Evolutionary conservation across 2,113 vertebrate genomes (phyloP), one percentile per base, ranked within the genome.

Genomic region (Pithys albifrons): DNA sequence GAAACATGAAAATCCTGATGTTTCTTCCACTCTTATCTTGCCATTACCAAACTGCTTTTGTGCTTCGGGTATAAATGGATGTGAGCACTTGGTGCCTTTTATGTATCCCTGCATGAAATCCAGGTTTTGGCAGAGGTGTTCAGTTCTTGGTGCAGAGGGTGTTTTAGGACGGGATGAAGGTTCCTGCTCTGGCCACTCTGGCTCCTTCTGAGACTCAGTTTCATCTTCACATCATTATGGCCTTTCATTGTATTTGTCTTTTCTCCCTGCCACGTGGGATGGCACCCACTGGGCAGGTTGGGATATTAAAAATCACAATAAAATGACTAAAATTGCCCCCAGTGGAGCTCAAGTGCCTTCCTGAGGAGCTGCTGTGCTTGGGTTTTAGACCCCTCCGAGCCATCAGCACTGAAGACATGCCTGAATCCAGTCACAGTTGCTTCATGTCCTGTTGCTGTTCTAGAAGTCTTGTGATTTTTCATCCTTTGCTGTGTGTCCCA

Each of bases 191-290:
- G 55, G 16, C 41, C n/a, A 27, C 12, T 62, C 45, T 45, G 41
- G 18, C 37, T 78, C 10, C 37, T 73, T 20, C 41, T 57, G 25
- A 54, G 13, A 6, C 23, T 80, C 12, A 4, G 4, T 59, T 89
- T 84, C 65, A 33, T n/a, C 58, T 51, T 41, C 58, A 52, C 66
- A 17, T 64, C 24, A 5, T 45, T 45, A 41, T 2, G 14, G 28
- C 43, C 28, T 52, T 73, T 25, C 6, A 13, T 24, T 57, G 39
- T 0, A 9, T 46, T 29, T 88, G 1, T n/a, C 0, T 65, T 61
- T 86, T 48, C 72, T 76, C 39, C 52, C 31, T 58, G 11, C n/a
- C 7, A 0, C 8, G 27, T 52, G 55, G 25, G 43, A 29, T 65
- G 51, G 31, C 24, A 37, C 14, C n/a, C 46, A 48, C 31, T 33